Base-by-base conservation (phyloP, 2,888 invertebrate species). In the Nebria salina region DNA sequence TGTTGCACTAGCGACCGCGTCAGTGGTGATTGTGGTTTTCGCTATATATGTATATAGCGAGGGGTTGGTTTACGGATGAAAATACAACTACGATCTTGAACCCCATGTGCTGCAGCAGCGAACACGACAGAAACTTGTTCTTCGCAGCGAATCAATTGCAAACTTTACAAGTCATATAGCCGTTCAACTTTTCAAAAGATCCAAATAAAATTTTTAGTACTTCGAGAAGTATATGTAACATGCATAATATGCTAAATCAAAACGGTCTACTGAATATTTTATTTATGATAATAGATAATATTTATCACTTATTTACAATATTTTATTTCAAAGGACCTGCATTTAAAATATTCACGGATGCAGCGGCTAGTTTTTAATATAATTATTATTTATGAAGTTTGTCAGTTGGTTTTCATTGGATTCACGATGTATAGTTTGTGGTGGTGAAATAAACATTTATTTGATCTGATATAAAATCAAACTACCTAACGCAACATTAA, bases 11-110 rank as follows among this genome's bases (percentile, higher is more conserved):
- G n/a, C 34, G 26, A 15, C 70, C 26, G 11, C 70, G 25, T 25
- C 70, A 34, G 70, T 70, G 54, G 54, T 54, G 20, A 34, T 70
- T 34, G 70, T 9, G 70, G 70, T 70, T 70, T 70, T 70, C 34
- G 5, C 26, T 70, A 70, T 54, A 54, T 54, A 54, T 54, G 13
- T 54, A 54, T 54, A 54, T 54, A 54, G 8, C 1, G 54, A 54
- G 8, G 70, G 20, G 25, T 70, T 5, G 26, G 70, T 34, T 11
- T 70, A 11, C 70, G 11, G 20, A 15, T 25, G 15, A 70, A 34
- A 70, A 34, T 34, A 70, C 34, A 34, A 1, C 34, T 34, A 34
- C 70, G 70, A 70, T 34, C 70, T 25, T 26, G 26, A 70, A 70
- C 26, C 70, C 25, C 70, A 26, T 25, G 11, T 70, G 25, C 11